Percentiles rank a stretch among this genome's conserved stretches.
Evolutionary conservation across 1,140 invertebrate species (phyloP).

Genomic region (Bombus sibiricus): DNA sequence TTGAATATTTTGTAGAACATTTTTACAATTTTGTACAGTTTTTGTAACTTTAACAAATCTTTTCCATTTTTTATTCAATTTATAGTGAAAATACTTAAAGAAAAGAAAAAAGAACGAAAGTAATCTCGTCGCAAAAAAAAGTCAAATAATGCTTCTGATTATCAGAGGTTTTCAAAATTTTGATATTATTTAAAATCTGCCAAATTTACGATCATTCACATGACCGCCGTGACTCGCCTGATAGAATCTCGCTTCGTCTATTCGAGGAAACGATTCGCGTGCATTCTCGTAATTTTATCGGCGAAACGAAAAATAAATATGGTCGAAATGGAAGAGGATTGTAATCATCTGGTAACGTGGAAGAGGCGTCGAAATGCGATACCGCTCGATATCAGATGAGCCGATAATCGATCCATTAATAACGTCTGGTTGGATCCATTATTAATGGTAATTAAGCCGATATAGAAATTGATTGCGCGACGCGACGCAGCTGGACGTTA

Average conservation of each 20-base stretch:
- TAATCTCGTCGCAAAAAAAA: too few species aligned
- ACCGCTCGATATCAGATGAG: slow-evolving; percentile 39
- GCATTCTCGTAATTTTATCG: not conserved
- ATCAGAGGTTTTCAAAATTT: not conserved
- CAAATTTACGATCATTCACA: not conserved
- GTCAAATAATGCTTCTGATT: not conserved
- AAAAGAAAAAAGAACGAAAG: not conserved
- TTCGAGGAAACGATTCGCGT: slow-evolving; percentile 16
- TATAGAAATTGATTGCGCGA: slow-evolving; percentile 60
- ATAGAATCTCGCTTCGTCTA: not conserved
- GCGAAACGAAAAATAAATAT: not conserved
- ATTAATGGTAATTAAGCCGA: slow-evolving; percentile 61
- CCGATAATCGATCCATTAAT: slow-evolving; percentile 59
- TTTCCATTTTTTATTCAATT: too few species aligned
- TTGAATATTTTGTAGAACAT: too few species aligned
- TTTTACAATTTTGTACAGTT: too few species aligned
- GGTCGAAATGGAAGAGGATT: not conserved
- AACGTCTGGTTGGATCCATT: slow-evolving; percentile 43
- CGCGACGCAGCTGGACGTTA: slow-evolving; percentile 40
- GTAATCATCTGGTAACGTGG: not conserved
- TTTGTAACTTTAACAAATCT: too few species aligned
- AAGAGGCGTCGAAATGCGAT: slow-evolving; percentile 3
- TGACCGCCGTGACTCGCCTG: not conserved
- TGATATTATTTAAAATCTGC: not conserved
- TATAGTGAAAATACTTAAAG: not conserved